Conservation (phyloP, 2,888 invertebrate genomes). For the Tromatobia lineatoria region DNA sequence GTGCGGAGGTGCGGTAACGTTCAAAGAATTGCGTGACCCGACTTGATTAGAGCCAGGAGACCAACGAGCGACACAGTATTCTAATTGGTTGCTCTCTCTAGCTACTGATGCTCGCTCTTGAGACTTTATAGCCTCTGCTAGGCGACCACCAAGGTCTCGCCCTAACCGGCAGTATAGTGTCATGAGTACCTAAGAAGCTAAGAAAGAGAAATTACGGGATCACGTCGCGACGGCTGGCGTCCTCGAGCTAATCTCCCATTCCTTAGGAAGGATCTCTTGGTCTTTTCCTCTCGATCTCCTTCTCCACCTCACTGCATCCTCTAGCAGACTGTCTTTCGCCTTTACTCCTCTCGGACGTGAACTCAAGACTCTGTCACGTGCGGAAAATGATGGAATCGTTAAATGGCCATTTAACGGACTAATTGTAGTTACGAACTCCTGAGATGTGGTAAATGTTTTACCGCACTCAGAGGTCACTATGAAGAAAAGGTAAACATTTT, state of each 20-base stretch:
- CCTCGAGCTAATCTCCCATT: slow-evolving; percentile 68
- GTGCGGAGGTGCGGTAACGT: slow-evolving; percentile 68
- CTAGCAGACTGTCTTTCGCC: background rate
- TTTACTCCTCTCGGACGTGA: background rate
- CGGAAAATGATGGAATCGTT: slow-evolving; percentile 1
- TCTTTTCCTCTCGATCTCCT: slow-evolving; percentile 23
- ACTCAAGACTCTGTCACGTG: background rate
- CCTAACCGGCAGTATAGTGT: slow-evolving; percentile 58
- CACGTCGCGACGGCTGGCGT: slow-evolving; percentile 69
- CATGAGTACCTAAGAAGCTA: slow-evolving; percentile 67
- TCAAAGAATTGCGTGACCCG: slow-evolving; percentile 73
- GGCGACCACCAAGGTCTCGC: slow-evolving; percentile 54
- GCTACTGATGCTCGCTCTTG: slow-evolving; percentile 45
- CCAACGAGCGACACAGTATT: slow-evolving; percentile 71
- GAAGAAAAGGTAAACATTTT: background rate
- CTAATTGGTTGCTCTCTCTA: slow-evolving; percentile 72
- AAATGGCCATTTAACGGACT: background rate
- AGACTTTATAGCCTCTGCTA: slow-evolving; percentile 37
- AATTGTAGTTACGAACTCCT: background rate
- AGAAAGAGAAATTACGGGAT: slow-evolving; percentile 79
- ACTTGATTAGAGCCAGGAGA: slow-evolving; percentile 73
- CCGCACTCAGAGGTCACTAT: background rate
- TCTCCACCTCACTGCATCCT: background rate
- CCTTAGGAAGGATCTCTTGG: slow-evolving; percentile 52
- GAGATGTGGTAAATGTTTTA: background rate